Percentiles rank a stretch among this genome's conserved stretches.
Conservation (phyloP, 2,113 vertebrate species). For the Brachionichthys hirsutus region DNA sequence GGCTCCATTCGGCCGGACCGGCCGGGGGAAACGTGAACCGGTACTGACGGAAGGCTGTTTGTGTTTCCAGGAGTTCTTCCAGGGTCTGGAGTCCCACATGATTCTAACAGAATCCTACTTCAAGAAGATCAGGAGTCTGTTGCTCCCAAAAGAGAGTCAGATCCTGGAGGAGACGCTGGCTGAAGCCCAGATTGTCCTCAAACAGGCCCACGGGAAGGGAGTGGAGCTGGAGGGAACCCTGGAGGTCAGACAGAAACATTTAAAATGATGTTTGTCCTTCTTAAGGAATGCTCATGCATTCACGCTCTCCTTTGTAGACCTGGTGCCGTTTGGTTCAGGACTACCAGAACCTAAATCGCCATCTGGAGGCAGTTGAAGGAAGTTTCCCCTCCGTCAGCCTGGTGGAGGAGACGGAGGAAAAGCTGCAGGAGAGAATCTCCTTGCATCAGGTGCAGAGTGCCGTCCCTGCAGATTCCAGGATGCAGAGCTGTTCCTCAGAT, state of each 20-base stretch:
- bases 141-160: constrained; percentile 77
- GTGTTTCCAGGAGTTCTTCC: constrained; percentile 90
- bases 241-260: constrained; percentile 81
- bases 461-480: neutral
- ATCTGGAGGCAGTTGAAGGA: constrained; percentile 85
- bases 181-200: constrained; percentile 84
- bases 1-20: neutral
- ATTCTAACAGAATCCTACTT: constrained; percentile 91
- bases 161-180: constrained; percentile 79
- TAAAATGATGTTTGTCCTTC: neutral
- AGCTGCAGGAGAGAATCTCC: constrained; percentile 83
- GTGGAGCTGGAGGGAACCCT: constrained; percentile 91
- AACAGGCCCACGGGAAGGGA: constrained; percentile 88
- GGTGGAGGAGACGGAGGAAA: constrained; percentile 91
- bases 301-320: constrained; percentile 70
- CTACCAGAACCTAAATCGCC: constrained; percentile 80
- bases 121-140: constrained; percentile 84
- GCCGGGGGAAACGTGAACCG: neutral
- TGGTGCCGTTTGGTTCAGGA: constrained; percentile 86
- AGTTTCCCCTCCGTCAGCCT: constrained; percentile 84
- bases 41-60: neutral
- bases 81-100: constrained; percentile 92
- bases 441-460: constrained; percentile 85
- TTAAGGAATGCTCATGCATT: too few species aligned
- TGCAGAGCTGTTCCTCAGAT: neutral